phyloP scores from a whole-genome alignment of 2,113 vertebrate genomes.

The Brienomyrus brachyistius region DNA sequence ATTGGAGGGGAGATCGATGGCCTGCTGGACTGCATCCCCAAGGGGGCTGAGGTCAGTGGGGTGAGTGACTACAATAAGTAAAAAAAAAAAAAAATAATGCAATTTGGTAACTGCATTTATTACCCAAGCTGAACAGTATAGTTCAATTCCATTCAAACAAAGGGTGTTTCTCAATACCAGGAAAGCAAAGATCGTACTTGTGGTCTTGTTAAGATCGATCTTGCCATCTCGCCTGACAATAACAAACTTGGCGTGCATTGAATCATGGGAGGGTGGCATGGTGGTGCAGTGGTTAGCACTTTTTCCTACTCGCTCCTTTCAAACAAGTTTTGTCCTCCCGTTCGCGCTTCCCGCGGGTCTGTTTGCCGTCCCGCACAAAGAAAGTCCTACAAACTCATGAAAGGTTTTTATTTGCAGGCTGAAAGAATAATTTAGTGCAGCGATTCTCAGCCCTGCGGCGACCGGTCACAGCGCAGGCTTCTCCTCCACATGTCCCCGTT shows the following conservation, averaged over 20 bases:
- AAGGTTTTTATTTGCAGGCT: not conserved
- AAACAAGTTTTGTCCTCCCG: not conserved
- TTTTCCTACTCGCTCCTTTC: not conserved
- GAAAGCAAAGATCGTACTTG: not conserved
- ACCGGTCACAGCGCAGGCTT: not conserved
- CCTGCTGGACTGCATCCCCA: slow-evolving; percentile 77
- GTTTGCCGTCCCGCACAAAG: not conserved
- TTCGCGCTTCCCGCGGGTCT: not conserved
- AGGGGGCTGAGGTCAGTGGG: slow-evolving; percentile 69
- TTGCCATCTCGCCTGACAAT: not conserved
- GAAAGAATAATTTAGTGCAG: not conserved
- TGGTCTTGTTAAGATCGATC: not conserved
- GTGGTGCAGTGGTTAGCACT: too few species aligned
- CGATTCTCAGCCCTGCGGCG: not conserved
- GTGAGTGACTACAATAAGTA: slow-evolving; percentile 51
- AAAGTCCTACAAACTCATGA: not conserved
- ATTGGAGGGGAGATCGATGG: slow-evolving; percentile 82
- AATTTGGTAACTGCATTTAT: not conserved
- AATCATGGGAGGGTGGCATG: not conserved
- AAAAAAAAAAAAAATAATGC: too few species aligned
- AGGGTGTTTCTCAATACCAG: not conserved
- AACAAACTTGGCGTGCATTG: not conserved
- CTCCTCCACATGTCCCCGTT: not conserved
- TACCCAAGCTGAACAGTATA: not conserved
- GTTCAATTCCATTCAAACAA: not conserved